Percentiles rank a stretch among this genome's conserved stretches.
Conservation (phyloP, 2,888 invertebrate genomes). For the Pristionchus arcanus region DNA sequence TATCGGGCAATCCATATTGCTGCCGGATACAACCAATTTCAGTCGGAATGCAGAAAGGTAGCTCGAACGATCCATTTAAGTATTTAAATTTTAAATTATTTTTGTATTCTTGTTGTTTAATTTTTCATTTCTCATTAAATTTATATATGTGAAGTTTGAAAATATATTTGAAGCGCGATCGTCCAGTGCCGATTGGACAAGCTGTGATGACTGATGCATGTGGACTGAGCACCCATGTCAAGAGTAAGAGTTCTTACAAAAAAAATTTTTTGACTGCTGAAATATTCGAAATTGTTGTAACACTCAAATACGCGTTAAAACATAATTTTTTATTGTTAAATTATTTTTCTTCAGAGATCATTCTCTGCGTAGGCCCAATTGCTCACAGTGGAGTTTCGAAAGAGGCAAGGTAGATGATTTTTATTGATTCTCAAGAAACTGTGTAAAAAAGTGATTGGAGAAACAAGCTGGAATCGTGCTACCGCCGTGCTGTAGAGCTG, state of each 20-base stretch:
- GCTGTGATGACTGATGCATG: slow-evolving; percentile 91
- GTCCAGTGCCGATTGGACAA: slow-evolving; percentile 82
- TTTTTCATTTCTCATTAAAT: too few relatives aligned
- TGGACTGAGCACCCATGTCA: slow-evolving; percentile 86
- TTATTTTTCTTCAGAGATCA: slow-evolving; percentile 85
- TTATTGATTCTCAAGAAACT: not conserved
- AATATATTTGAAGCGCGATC: not conserved
- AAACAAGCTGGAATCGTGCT: slow-evolving; percentile 85
- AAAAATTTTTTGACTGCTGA: too few relatives aligned
- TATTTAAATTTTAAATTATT: not conserved
- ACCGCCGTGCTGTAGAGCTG: slow-evolving; percentile 85
- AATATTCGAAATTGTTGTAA: too few relatives aligned
- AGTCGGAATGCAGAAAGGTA: slow-evolving; percentile 85
- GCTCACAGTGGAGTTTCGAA: slow-evolving; percentile 80
- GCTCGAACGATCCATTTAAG: slow-evolving; percentile 82
- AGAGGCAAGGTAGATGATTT: not conserved
- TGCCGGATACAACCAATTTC: slow-evolving; percentile 84
- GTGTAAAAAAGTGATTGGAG: slow-evolving; percentile 79
- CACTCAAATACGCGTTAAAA: too few relatives aligned
- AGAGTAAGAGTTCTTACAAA: slow-evolving; percentile 84
- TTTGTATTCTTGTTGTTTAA: too few relatives aligned
- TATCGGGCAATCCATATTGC: slow-evolving; percentile 92
- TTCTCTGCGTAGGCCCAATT: slow-evolving; percentile 93
- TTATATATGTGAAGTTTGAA: not conserved
- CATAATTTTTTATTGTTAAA: slow-evolving; percentile 1